phyloP scores from a whole-genome alignment of 2,888 invertebrate species.

The Amphipoea lucens region DNA sequence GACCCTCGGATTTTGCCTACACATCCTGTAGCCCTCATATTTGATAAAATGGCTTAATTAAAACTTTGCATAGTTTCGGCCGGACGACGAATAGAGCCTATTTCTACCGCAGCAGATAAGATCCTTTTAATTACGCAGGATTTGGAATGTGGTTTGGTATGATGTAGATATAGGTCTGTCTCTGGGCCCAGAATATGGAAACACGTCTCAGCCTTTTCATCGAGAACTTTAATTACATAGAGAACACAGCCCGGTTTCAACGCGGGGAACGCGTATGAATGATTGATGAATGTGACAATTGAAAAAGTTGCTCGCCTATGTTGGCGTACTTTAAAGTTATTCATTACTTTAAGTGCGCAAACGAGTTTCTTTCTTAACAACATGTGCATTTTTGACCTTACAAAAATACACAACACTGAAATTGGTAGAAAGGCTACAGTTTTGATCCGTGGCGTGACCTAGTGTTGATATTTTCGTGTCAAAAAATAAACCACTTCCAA shows the following conservation, averaged over 20 bases:
- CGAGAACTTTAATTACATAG: slow-evolving; percentile 45
- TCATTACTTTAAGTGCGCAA: slow-evolving; percentile 17
- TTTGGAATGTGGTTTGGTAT: slow-evolving; percentile 57
- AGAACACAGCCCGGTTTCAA: slow-evolving; percentile 13
- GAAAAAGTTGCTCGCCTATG: slow-evolving; percentile 15
- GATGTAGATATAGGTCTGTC: slow-evolving; percentile 31
- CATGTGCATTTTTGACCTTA: neutral
- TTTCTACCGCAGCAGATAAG: slow-evolving; percentile 68
- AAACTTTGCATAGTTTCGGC: slow-evolving; percentile 81
- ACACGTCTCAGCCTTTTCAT: slow-evolving; percentile 37
- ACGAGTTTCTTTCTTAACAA: neutral
- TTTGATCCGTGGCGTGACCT: slow-evolving; percentile 9
- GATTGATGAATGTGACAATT: slow-evolving; percentile 31
- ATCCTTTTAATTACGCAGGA: slow-evolving; percentile 70
- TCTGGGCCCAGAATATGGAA: slow-evolving; percentile 36
- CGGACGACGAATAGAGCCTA: slow-evolving; percentile 70
- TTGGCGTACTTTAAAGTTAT: slow-evolving; percentile 3
- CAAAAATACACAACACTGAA: neutral
- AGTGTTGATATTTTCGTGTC: slow-evolving; percentile 21
- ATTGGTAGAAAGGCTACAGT: neutral
- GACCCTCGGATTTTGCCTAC: slow-evolving; percentile 75
- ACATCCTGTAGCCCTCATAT: slow-evolving; percentile 72
- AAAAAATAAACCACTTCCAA: slow-evolving; percentile 26
- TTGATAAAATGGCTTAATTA: slow-evolving; percentile 85
- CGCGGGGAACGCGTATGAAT: slow-evolving; percentile 17